Evolutionary conservation across 1,140 invertebrate species (phyloP).

Genomic region (Pseudomyrmex sp.): DNA sequence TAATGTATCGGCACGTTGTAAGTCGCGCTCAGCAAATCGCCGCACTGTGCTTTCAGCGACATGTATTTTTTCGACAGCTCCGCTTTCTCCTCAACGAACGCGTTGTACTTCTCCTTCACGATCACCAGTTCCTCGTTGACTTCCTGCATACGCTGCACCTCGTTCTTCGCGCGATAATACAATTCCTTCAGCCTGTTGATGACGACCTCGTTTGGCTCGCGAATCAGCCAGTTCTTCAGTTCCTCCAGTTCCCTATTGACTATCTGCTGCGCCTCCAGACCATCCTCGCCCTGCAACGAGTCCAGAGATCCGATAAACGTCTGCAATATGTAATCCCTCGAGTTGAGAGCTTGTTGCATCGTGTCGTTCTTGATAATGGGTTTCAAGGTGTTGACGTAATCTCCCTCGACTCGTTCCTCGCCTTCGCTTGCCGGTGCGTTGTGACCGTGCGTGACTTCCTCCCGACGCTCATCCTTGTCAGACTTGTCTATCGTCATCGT

Average conservation of each 20-base stretch:
- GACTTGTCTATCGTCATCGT: not conserved
- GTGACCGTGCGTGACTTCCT: conserved; percentile 30
- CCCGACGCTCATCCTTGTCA: conserved; percentile 32
- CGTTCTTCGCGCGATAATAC: conserved; percentile 80
- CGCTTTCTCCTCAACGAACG: conserved; percentile 83
- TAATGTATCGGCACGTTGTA: conserved; percentile 84
- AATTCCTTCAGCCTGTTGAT: conserved; percentile 75
- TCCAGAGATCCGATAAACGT: conserved; percentile 74
- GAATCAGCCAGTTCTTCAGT: conserved; percentile 77
- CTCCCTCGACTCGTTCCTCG: conserved; percentile 71
- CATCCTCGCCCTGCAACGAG: conserved; percentile 70
- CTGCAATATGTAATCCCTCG: conserved; percentile 76
- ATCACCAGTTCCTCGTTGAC: conserved; percentile 85
- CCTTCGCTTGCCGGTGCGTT: conserved; percentile 35
- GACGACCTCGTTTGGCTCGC: conserved; percentile 74
- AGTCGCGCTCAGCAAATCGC: conserved; percentile 79
- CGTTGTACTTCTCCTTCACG: conserved; percentile 85
- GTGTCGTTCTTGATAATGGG: conserved; percentile 66
- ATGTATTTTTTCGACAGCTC: conserved; percentile 81
- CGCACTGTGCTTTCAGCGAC: conserved; percentile 80
- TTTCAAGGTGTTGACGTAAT: conserved; percentile 79
- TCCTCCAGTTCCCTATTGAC: conserved; percentile 76
- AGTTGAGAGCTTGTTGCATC: conserved; percentile 54
- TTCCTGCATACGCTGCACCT: conserved; percentile 81
- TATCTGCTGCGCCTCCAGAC: conserved; percentile 71